Evolutionary conservation across 2,113 vertebrate genomes (phyloP).

Genomic region (Pelvicachromis taeniatus): DNA sequence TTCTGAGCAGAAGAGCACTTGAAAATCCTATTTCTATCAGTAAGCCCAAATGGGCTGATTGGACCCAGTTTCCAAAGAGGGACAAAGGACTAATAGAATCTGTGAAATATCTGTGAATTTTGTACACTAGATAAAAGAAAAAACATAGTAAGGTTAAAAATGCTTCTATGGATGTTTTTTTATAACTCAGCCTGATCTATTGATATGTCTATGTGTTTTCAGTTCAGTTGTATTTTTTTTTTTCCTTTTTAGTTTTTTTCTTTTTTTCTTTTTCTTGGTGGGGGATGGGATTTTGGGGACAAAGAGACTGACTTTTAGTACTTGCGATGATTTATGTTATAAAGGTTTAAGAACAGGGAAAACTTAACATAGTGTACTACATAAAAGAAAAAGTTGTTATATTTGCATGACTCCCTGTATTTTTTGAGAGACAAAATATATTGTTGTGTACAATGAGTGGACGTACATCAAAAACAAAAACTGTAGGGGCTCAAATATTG

Average conservation of each 20-base stretch:
- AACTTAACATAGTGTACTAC: constrained; percentile 65
- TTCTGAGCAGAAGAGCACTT: constrained; percentile 66
- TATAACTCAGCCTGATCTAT: constrained; percentile 73
- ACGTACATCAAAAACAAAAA: constrained; percentile 66
- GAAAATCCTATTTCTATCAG: not conserved
- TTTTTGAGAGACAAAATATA: constrained; percentile 73
- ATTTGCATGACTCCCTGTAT: constrained; percentile 82
- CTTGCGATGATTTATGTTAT: constrained; percentile 60
- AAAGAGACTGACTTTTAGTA: constrained; percentile 35
- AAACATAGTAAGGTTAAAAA: constrained; percentile 22
- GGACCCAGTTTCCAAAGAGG: constrained; percentile 60
- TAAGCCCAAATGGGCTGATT: not conserved
- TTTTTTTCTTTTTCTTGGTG: not conserved
- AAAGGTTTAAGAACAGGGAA: constrained; percentile 65
- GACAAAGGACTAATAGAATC: constrained; percentile 59
- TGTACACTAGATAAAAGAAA: constrained; percentile 65
- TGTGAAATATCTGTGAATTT: constrained; percentile 79
- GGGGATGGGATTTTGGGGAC: not conserved
- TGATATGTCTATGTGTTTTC: constrained; percentile 62
- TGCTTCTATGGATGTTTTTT: constrained; percentile 66
- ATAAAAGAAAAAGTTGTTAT: constrained; percentile 71
- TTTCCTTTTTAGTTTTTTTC: constrained; percentile 27
- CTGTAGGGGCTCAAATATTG: constrained; percentile 57
- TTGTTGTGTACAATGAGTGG: constrained; percentile 76
- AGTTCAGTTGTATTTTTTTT: constrained; percentile 49